Percentiles rank a stretch among this genome's conserved stretches.
Conservation (phyloP, 2,888 invertebrate genomes). For the Frankliniella fusca region DNA sequence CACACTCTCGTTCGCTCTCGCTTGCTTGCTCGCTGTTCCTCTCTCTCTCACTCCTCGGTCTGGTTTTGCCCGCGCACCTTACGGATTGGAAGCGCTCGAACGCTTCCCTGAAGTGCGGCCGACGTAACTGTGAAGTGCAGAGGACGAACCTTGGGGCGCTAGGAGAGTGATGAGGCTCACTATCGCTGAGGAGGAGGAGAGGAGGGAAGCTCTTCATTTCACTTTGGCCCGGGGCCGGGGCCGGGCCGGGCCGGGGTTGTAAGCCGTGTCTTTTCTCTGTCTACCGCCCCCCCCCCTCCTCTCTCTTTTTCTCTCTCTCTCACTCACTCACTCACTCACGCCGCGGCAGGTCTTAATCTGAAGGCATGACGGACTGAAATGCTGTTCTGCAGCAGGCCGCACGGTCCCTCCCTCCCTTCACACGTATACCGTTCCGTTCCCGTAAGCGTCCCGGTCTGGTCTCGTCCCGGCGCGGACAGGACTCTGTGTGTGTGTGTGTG, state of each 20-base stretch:
- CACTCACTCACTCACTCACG: background rate
- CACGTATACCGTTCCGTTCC: no score
- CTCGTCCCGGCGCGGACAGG: no score
- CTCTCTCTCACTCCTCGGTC: background rate
- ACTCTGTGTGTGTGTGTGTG: no score
- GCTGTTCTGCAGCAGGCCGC: no score
- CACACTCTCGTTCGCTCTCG: background rate
- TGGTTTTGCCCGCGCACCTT: no score
- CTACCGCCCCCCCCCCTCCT: background rate
- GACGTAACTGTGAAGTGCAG: no score
- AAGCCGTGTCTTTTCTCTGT: background rate
- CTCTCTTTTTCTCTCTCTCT: constrained; percentile 2
- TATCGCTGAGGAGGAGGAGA: background rate
- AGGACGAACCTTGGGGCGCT: no score
- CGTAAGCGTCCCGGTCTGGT: no score
- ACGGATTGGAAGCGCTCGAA: no score
- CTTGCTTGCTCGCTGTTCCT: background rate
- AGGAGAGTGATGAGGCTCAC: background rate
- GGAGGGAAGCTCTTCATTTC: background rate
- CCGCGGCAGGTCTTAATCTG: background rate
- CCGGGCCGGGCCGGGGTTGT: background rate
- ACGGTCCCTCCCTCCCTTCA: no score
- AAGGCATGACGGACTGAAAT: no score
- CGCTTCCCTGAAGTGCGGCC: no score
- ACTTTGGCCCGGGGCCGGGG: background rate